Evolutionary conservation across 2,797 vertebrate genomes (phyloP), one percentile per base, ranked within the genome.

Genomic region (Anabacerthia variegaticeps): DNA sequence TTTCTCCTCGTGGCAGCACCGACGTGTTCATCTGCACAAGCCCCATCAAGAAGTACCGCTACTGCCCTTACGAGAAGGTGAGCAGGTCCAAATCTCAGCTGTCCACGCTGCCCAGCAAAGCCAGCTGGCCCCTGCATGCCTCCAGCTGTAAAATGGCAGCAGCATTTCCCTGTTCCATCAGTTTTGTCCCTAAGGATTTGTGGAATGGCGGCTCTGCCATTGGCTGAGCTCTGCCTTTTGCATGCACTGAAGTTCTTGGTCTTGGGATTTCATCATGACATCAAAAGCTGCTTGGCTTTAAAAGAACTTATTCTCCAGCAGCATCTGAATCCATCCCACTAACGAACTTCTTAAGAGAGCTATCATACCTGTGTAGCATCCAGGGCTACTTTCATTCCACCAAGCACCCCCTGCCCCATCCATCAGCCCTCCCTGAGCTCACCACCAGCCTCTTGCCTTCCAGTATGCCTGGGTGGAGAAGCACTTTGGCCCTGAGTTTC

Each of bases 11-110:
- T 90, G 75, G 44, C 98, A 99, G 99, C 98, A 99, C 99, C 12
- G 98, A 99, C 6, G 99, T 99, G 93, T 99, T 99, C 97, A 99
- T 99, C 96, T 99, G 99, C 97, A 99, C 99, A 4, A 99, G 99
- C 82, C 99, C 99, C 0, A 99, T 99, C 97, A 99, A 98, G 95
- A 98, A 98, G 92, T 99, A 99, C 89, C 96, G 97, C 79, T 98
- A 99, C 98, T 99, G 99, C 91, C 98, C 99, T 1, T 98, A 98
- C 1, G 99, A 99, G 97, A 99, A 99, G 99, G 99, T 99, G 97
- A 98, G 61, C 14, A 17, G 28, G 14, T 56, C 63, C 3, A 0
- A 54, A 52, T 37, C 36, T 46, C 62, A 56, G 12, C 48, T 1
- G 43, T 7, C 43, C 4, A 3, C 0, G 0, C 92, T 73, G 55